phyloP scores from a whole-genome alignment of 2,797 vertebrate genomes.

The Pseudocheirus occidentalis region DNA sequence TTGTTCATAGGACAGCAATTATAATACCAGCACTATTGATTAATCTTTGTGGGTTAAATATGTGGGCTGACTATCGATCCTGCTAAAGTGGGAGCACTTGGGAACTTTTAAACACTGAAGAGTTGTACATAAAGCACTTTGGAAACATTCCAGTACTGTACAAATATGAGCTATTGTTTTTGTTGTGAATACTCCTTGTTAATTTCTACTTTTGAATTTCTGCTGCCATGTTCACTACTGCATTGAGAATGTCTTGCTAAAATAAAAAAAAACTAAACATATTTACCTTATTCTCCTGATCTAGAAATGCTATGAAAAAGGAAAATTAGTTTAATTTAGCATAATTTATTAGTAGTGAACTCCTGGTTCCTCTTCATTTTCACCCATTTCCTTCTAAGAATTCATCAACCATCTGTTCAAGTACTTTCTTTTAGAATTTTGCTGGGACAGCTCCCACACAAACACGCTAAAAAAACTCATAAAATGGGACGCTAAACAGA shows the following conservation, averaged over 20 bases:
- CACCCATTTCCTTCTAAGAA: not conserved
- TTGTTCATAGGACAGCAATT: not conserved
- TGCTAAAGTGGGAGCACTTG: not conserved
- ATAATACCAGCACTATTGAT: not conserved
- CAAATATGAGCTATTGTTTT: not conserved
- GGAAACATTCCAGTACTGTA: not conserved
- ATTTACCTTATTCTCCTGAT: not conserved
- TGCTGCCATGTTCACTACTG: not conserved
- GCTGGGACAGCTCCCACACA: too few relatives aligned
- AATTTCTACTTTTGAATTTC: not conserved
- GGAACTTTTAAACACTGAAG: not conserved
- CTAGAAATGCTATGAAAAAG: not conserved
- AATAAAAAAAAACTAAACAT: not conserved
- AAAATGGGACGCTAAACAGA: too few relatives aligned
- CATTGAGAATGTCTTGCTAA: not conserved
- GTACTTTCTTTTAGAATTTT: not conserved
- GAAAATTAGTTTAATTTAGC: not conserved
- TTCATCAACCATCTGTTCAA: not conserved
- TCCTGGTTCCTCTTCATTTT: not conserved
- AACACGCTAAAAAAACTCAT: too few relatives aligned
- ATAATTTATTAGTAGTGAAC: not conserved
- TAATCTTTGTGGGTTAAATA: not conserved
- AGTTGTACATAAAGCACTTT: not conserved
- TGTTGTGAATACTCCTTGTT: not conserved
- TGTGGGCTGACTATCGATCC: not conserved